These are phyloP conservation scores for Coleophora flavipennella DNA, from an alignment of 2,888 invertebrate species.

Conservation along the genomic window DNA sequence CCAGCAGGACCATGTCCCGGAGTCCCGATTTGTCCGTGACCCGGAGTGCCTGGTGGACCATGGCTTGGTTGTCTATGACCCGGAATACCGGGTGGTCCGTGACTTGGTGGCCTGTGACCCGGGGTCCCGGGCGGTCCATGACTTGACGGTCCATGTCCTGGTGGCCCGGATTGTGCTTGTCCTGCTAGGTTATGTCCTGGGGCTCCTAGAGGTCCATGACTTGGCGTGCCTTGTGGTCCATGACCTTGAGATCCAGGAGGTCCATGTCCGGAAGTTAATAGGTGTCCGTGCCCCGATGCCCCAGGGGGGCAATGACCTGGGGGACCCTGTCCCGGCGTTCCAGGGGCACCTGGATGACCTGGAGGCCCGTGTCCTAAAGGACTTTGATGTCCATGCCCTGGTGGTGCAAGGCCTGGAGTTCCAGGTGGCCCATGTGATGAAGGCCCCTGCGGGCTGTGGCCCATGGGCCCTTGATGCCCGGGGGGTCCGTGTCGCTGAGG, in stretches of 20 bases:
- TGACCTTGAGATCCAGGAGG: slow-evolving; percentile 12
- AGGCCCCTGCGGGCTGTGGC: slow-evolving; percentile 3
- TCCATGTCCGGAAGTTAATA: slow-evolving; percentile 9
- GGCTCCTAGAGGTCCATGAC: too few relatives aligned
- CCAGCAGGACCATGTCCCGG: too few relatives aligned
- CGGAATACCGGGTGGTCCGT: slow-evolving; percentile 11
- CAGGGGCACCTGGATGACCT: slow-evolving; percentile 5
- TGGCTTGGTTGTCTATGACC: too few relatives aligned
- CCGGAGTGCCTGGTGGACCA: too few relatives aligned
- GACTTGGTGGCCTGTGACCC: slow-evolving; percentile 7
- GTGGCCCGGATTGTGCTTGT: too few relatives aligned
- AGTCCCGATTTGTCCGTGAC: too few relatives aligned
- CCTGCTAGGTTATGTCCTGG: too few relatives aligned
- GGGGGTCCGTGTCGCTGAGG: slow-evolving; percentile 16
- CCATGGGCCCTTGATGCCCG: not conserved
- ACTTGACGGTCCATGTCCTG: too few relatives aligned
- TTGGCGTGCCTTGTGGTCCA: slow-evolving; percentile 7
- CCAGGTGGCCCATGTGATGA: slow-evolving; percentile 3
- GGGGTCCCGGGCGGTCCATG: slow-evolving; percentile 14
- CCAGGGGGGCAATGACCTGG: too few relatives aligned
- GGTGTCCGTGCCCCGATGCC: too few relatives aligned
- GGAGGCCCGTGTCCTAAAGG: too few relatives aligned
- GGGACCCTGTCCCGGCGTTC: slow-evolving; percentile 10
- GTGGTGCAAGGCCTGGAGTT: not conserved
- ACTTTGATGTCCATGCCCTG: too few relatives aligned